Conservation (phyloP, 2,888 invertebrate genomes). For the Pycnomerus fuliginosus region DNA sequence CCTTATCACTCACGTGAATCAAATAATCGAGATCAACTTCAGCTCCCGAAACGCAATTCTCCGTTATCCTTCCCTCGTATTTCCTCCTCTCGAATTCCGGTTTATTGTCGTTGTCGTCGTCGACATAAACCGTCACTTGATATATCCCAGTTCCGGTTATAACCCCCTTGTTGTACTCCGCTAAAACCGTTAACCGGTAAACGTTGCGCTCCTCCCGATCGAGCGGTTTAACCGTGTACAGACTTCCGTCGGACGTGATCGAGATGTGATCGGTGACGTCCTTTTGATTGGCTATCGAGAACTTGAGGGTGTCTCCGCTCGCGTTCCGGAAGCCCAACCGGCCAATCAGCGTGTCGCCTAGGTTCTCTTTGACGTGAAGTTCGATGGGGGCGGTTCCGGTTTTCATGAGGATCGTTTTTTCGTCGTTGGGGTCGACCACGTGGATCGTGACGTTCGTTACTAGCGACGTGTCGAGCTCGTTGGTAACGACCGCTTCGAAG, state of each 20-base stretch:
- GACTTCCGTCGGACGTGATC: conserved; percentile 74
- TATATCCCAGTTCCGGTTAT: conserved; percentile 71
- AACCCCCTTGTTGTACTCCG: conserved; percentile 70
- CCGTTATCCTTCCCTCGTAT: conserved; percentile 76
- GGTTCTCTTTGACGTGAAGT: conserved; percentile 76
- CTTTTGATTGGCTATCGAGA: conserved; percentile 79
- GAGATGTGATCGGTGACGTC: conserved; percentile 78
- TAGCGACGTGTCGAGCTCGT: conserved; percentile 64
- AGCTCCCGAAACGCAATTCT: conserved; percentile 72
- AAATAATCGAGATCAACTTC: conserved; percentile 69
- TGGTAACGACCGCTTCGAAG: conserved; percentile 79
- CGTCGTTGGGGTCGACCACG: conserved; percentile 75
- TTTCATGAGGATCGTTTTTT: conserved; percentile 65
- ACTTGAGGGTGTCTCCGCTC: conserved; percentile 56
- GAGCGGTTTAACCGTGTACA: conserved; percentile 73
- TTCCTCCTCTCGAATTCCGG: conserved; percentile 71
- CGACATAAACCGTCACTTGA: conserved; percentile 76
- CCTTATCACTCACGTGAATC: conserved; percentile 72
- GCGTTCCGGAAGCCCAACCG: conserved; percentile 62
- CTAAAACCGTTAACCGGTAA: conserved; percentile 77
- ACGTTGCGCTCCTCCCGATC: conserved; percentile 74
- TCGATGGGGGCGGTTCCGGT: conserved; percentile 69
- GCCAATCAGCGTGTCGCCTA: conserved; percentile 71
- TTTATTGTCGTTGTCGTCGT: conserved; percentile 85
- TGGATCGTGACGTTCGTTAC: conserved; percentile 83